Evolutionary conservation across 2,113 vertebrate genomes (phyloP).

Genomic region (Gila orcuttii): DNA sequence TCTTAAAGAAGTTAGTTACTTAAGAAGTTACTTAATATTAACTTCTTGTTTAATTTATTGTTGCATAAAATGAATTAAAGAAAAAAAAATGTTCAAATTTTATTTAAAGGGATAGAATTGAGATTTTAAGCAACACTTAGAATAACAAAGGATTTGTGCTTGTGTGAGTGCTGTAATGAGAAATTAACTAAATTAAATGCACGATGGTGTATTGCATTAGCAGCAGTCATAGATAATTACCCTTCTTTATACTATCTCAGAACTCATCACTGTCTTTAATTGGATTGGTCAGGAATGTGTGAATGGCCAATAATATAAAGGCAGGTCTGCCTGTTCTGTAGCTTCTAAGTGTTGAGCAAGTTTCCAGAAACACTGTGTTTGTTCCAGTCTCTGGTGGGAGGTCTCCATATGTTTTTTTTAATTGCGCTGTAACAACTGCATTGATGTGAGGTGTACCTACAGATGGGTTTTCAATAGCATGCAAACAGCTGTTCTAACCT

Average conservation of each 20-base stretch:
- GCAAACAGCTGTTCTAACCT: slow-evolving; percentile 12
- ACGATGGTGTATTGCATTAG: not conserved
- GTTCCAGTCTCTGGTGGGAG: not conserved
- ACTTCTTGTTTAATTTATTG: too few relatives aligned
- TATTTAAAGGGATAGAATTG: not conserved
- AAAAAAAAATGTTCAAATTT: too few relatives aligned
- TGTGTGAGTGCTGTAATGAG: not conserved
- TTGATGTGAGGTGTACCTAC: slow-evolving; percentile 26
- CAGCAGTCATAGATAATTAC: slow-evolving; percentile 8
- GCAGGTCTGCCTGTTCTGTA: not conserved
- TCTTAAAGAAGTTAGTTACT: too few relatives aligned
- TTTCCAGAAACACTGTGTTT: not conserved
- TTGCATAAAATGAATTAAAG: too few relatives aligned
- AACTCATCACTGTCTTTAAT: slow-evolving; percentile 6
- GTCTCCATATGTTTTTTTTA: slow-evolving; percentile 24
- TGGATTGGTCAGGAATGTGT: slow-evolving; percentile 3
- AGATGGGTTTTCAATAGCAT: not conserved
- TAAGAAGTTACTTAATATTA: too few relatives aligned
- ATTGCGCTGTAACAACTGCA: slow-evolving; percentile 22
- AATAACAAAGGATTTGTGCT: not conserved
- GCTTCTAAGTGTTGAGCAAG: not conserved
- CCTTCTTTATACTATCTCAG: not conserved
- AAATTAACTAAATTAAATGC: not conserved
- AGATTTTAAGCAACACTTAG: not conserved
- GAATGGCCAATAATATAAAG: slow-evolving; percentile 4